Evolutionary conservation across 2,888 invertebrate genomes (phyloP), one percentile per base, ranked within the genome.

Genomic region (Pomacea canaliculata): DNA sequence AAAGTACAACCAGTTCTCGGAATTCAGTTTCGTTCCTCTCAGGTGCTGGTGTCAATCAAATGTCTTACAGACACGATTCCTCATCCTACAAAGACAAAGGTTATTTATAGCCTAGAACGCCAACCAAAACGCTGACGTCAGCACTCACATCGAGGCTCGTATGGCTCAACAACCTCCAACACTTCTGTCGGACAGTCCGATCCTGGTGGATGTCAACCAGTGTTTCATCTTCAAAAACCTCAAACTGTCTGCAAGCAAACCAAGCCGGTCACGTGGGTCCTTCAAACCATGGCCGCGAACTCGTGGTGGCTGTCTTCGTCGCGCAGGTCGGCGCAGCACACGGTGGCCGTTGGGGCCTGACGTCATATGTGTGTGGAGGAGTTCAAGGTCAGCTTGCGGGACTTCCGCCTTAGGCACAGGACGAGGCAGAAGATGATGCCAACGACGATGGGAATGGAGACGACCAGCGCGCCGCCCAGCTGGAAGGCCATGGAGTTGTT

Each of bases 391-490:
- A 66, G 73, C 59, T 63, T 49, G 19, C 46, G 37, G 23, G 70
- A 70, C 49, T 80, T 76, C 7, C 78, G 73, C n/a, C 78, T 51
- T 16, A 80, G 62, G 66, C 73, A 80, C 76, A 78, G 63, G 69
- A 78, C 70, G 59, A 80, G 70, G 70, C 75, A 73, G 65, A 78
- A 73, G 59, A 80, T 71, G 71, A 80, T 63, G 51, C 73, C 79
- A 19, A 76, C 73, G 56, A 79, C 77, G 48, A 79, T 69, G 37
- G 79, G 79, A 37, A 79, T 63, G 59, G 77, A 79, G 27, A 79
- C 77, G 9, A 79, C 79, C 8, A 76, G 71, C 27, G 77, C 78
- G 5, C 80, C 80, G 1, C 80, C 80, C 5, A 80, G 72, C 67
- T 77, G 73, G 71, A 78, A 78, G 59, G 76, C 78, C 60, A 80